Conservation (phyloP, 2,888 invertebrate species). For the Leptopilina syphax region DNA sequence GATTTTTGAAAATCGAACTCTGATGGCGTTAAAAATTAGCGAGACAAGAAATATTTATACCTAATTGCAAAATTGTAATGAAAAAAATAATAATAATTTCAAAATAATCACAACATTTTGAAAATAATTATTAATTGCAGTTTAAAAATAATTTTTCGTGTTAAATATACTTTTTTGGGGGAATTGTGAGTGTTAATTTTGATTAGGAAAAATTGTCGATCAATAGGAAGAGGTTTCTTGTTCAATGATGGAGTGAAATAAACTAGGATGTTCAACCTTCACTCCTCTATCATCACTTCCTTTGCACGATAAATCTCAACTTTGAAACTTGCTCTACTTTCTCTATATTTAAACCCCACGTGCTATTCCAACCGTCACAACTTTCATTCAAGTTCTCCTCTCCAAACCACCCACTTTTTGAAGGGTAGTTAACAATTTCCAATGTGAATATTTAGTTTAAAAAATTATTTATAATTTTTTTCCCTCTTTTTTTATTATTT, state of each 20-base stretch:
- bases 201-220: neutral
- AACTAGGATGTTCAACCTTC: conserved; percentile 1
- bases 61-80: too few species aligned
- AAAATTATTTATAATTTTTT: neutral
- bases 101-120: too few species aligned
- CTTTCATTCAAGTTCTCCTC: conserved; percentile 29
- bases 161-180: too few species aligned
- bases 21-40: too few species aligned
- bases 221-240: neutral
- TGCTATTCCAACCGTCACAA: conserved; percentile 18
- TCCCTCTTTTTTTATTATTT: too few species aligned
- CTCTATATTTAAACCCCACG: conserved; percentile 34
- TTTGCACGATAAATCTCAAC: conserved; percentile 25
- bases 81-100: too few species aligned
- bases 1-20: too few species aligned
- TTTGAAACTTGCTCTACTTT: conserved; percentile 32
- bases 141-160: too few species aligned
- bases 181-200: too few species aligned
- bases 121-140: too few species aligned
- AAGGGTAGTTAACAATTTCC: neutral
- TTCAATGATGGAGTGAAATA: neutral
- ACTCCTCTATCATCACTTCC: conserved; percentile 23
- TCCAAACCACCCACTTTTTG: neutral
- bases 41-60: too few species aligned
- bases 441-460: neutral